Evolutionary conservation across 23 tunicate genomes (phyloP).

Genomic region (Botrylloides violaceus): DNA sequence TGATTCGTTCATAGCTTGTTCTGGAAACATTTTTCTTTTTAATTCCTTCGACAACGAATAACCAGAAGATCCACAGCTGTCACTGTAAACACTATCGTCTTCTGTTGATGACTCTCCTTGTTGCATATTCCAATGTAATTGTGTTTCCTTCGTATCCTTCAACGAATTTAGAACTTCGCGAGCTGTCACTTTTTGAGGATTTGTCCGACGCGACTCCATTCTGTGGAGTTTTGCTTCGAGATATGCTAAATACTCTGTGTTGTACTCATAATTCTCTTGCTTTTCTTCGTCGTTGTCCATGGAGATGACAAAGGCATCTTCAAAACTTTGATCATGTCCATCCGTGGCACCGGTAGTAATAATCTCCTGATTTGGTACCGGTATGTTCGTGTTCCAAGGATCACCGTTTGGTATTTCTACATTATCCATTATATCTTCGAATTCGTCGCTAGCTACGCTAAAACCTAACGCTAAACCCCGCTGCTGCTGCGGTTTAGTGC

Average conservation of each 20-base stretch:
- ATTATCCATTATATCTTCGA: constrained; percentile 1
- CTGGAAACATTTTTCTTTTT: constrained; percentile 26
- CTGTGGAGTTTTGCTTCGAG: constrained; percentile 23
- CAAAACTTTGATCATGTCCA: background rate
- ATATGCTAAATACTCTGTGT: constrained; percentile 18
- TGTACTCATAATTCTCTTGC: background rate
- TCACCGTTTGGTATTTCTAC: background rate
- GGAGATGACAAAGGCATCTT: constrained; percentile 4
- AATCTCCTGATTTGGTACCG: background rate
- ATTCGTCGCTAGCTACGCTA: background rate
- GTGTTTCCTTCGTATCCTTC: constrained; percentile 14
- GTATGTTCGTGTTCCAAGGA: background rate
- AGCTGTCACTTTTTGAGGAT: constrained; percentile 7
- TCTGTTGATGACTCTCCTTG: constrained; percentile 11
- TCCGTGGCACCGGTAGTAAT: background rate
- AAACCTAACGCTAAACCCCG: background rate
- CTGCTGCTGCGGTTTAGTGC: constrained; percentile 1
- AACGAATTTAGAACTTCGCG: constrained; percentile 9
- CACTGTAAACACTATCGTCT: constrained; percentile 16
- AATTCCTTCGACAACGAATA: constrained; percentile 15
- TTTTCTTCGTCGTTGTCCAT: background rate
- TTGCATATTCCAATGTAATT: constrained; percentile 17
- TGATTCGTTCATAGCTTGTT: constrained; percentile 20
- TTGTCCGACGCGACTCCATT: background rate
- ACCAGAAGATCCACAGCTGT: constrained; percentile 12